phyloP scores from a whole-genome alignment of 2,797 vertebrate genomes.

The Malacoraja senta region DNA sequence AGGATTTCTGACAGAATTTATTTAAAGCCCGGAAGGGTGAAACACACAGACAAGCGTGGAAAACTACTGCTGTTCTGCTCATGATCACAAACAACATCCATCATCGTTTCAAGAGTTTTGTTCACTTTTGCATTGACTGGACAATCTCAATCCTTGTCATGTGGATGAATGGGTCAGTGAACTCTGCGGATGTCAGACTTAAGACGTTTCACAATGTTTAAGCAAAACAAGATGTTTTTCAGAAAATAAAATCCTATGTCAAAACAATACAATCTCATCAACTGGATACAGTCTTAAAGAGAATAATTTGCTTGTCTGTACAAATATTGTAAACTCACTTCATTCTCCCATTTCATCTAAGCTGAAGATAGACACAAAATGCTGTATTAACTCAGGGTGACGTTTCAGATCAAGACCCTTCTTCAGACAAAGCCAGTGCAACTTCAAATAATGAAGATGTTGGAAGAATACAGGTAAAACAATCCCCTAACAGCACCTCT shows the following conservation, averaged over 20 bases:
- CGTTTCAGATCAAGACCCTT: no score
- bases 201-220: not conserved
- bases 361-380: not conserved
- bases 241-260: not conserved
- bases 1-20: conserved; percentile 5
- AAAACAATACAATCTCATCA: not conserved
- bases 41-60: not conserved
- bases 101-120: not conserved
- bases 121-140: not conserved
- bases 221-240: not conserved
- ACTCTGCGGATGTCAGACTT: not conserved
- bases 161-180: not conserved
- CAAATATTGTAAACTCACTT: not conserved
- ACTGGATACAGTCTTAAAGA: not conserved
- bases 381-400: no score
- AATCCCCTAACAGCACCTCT: not conserved
- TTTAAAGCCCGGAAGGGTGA: not conserved
- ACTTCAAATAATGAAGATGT: not conserved
- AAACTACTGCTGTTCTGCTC: not conserved
- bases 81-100: not conserved
- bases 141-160: not conserved
- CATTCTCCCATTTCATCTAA: not conserved
- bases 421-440: no score
- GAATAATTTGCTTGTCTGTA: not conserved
- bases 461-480: not conserved